These are phyloP conservation scores for Phragmatobia fuliginosa DNA, from an alignment of 2,888 invertebrate species.

Conservation along the genomic window DNA sequence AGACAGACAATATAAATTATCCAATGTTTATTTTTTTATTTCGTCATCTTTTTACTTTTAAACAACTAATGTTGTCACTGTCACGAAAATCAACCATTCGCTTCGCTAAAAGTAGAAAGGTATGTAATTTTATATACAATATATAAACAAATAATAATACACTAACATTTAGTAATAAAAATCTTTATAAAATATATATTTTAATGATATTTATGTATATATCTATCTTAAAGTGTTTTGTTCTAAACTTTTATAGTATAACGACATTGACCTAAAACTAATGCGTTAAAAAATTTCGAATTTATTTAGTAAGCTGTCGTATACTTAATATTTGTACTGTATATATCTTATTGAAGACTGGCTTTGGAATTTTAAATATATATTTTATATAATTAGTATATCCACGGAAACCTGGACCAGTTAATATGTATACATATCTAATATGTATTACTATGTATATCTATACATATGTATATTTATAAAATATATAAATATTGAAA, in stretches of 20 bases:
- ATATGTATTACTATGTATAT: neutral
- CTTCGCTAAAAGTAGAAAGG: neutral
- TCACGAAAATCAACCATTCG: neutral
- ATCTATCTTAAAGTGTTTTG: too few species aligned
- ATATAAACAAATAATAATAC: neutral
- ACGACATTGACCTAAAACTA: constrained; percentile 1
- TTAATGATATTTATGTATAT: neutral
- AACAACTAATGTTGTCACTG: neutral
- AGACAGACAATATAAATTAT: neutral
- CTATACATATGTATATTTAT: too few species aligned
- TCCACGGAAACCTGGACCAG: constrained; percentile 15
- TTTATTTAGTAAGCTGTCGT: constrained; percentile 15
- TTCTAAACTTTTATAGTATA: constrained; percentile 11
- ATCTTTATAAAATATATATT: neutral
- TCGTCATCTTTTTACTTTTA: neutral
- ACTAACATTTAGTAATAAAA: neutral
- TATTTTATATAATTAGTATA: constrained; percentile 32
- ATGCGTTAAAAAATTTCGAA: constrained; percentile 20
- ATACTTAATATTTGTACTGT: constrained; percentile 14
- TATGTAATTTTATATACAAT: neutral
- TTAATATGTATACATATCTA: constrained; percentile 9
- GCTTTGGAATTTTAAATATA: constrained; percentile 36
- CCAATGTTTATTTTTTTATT: neutral
- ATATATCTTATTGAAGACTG: constrained; percentile 49
- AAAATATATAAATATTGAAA: constrained; percentile 9